phyloP scores from a whole-genome alignment of 2,113 vertebrate genomes.

The Fregetta grallaria region DNA sequence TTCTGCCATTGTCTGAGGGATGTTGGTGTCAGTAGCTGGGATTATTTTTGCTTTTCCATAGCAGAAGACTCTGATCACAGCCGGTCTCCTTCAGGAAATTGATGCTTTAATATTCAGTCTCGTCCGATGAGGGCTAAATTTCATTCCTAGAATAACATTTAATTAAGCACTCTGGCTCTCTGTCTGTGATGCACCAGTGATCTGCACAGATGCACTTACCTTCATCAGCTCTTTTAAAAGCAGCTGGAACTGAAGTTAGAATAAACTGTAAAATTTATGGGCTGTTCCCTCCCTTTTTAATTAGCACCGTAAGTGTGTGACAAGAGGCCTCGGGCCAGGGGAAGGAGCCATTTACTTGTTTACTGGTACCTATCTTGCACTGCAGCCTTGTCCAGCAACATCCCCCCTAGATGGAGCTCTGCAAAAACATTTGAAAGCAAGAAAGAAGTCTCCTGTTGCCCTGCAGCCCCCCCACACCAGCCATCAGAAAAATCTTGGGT shows the following conservation, averaged over 20 bases:
- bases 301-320: background rate
- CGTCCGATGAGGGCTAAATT: slow-evolving; percentile 72
- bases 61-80: slow-evolving; percentile 73
- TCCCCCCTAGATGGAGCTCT: slow-evolving; percentile 67
- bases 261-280: slow-evolving; percentile 69
- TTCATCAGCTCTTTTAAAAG: slow-evolving; percentile 64
- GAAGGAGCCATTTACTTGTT: slow-evolving; percentile 15
- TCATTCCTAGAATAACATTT: slow-evolving; percentile 83
- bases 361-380: background rate
- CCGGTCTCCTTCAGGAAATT: slow-evolving; percentile 70
- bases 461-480: background rate
- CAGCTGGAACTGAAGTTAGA: slow-evolving; percentile 54
- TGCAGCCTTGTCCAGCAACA: background rate
- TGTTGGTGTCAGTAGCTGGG: background rate
- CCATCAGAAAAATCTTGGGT: background rate
- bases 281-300: slow-evolving; percentile 46
- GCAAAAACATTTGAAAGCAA: slow-evolving; percentile 39
- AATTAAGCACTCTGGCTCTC: slow-evolving; percentile 77
- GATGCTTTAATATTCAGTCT: slow-evolving; percentile 71
- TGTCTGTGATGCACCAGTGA: slow-evolving; percentile 73
- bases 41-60: background rate
- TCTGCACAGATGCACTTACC: slow-evolving; percentile 72
- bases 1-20: background rate
- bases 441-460: background rate
- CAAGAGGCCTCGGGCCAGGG: background rate